Evolutionary conservation across 2,113 vertebrate genomes (phyloP).

Genomic region (Thymallus thymallus): DNA sequence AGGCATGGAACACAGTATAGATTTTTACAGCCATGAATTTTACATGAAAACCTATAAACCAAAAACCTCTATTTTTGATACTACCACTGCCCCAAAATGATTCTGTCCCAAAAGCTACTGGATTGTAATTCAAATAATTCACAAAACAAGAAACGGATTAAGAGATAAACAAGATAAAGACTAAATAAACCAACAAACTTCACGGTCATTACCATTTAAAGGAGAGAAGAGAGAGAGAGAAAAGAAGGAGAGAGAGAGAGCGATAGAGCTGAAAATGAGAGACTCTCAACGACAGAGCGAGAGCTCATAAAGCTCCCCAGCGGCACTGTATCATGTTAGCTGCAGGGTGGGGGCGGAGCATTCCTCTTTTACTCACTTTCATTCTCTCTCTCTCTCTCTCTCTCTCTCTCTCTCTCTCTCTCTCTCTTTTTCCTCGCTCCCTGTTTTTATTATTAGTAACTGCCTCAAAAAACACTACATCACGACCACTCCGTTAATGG

Average conservation of each 20-base stretch:
- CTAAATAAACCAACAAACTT: constrained; percentile 9
- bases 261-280: constrained; percentile 29
- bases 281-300: constrained; percentile 54
- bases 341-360: constrained; percentile 69
- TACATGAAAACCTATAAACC: too few relatives aligned
- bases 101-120: too few relatives aligned
- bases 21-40: too few relatives aligned
- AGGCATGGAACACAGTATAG: too few relatives aligned
- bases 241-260: constrained; percentile 33
- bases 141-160: neutral
- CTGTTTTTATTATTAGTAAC: constrained; percentile 71
- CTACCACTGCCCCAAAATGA: too few relatives aligned
- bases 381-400: constrained; percentile 38
- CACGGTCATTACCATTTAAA: constrained; percentile 33
- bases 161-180: constrained; percentile 11
- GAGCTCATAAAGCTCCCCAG: constrained; percentile 54
- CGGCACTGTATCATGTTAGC: constrained; percentile 80
- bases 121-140: too few relatives aligned
- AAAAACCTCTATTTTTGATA: too few relatives aligned
- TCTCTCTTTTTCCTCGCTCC: constrained; percentile 32
- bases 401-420: constrained; percentile 52
- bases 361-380: neutral
- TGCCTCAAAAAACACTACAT: constrained; percentile 77
- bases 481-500: constrained; percentile 84
- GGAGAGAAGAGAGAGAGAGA: constrained; percentile 13